Evolutionary conservation across 2,797 vertebrate species (phyloP), one percentile per base, ranked within the genome.

Genomic region (Salmo trutta): DNA sequence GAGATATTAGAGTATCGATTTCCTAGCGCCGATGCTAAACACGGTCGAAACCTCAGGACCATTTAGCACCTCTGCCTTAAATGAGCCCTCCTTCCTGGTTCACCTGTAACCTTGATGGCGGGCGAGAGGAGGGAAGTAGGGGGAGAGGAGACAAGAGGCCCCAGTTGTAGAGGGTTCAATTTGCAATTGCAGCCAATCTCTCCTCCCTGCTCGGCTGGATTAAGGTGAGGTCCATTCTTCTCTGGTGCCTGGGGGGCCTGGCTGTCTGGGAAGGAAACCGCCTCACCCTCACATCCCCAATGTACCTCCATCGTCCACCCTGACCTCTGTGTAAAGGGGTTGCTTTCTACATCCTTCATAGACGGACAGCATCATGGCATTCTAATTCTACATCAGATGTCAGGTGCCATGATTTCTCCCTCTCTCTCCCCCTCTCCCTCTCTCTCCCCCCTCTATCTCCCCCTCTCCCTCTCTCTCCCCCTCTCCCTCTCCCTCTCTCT

Each of bases 1-100:
- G 71, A 80, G 82, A 85, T 82, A 84, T 87, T 82, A 82, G 81
- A 71, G 76, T 72, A 89, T 89, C 77, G 84, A 89, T 89, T 84
- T 87, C 76, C 76, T 64, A 27, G 17, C 74, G 33, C 54, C 66
- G 77, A 85, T 65, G 74, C 77, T 74, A 59, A 74, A 64, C 59
- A 10, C 21, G 21, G 59, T 10, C 59, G 3, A 24, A 24, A 64
- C 21, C 59, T 64, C 59, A 64, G 59, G 59, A 64, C 59, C 59
- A 64, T 12, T 64, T 64, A 64, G 24, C 21, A 27, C 21, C 59
- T 64, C 59, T 64, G 21, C 21, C 59, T 24, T 64, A 21, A 12
- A 64, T 21, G 59, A 64, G 21, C 21, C 59, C 21, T 21, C 15
- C n/a, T n/a, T 62, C 59, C 59, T 4, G 59, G 59, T 10, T 64